phyloP scores from a whole-genome alignment of 1,140 invertebrate species.

The Proctacanthus coquilletti region DNA sequence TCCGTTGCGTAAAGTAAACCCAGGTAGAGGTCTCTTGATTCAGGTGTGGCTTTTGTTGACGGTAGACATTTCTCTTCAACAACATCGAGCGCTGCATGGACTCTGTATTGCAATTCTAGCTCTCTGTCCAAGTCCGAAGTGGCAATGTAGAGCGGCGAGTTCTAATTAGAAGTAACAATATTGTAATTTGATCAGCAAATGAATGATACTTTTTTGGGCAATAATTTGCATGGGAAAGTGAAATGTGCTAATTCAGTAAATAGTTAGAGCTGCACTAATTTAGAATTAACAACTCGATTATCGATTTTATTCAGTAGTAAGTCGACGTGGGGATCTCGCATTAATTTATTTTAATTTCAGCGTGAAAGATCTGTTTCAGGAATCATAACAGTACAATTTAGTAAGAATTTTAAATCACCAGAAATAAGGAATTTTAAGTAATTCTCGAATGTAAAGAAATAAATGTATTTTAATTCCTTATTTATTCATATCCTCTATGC shows the following conservation, averaged over 20 bases:
- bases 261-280: no score
- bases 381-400: no score
- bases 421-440: no score
- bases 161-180: conserved; percentile 36
- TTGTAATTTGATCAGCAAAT: neutral
- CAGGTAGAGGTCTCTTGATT: conserved; percentile 76
- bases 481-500: no score
- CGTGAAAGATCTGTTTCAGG: no score
- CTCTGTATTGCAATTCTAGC: conserved; percentile 80
- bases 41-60: conserved; percentile 44
- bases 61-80: conserved; percentile 77
- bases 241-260: neutral
- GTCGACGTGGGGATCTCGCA: no score
- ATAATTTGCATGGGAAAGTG: neutral
- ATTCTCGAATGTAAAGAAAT: no score
- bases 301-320: no score
- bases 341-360: no score
- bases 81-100: conserved; percentile 86
- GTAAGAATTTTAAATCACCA: no score
- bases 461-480: no score
- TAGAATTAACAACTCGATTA: no score
- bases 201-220: neutral
- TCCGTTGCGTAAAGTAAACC: conserved; percentile 88
- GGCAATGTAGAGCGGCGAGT: conserved; percentile 79
- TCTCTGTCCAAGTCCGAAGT: conserved; percentile 56